Evolutionary conservation across 2,888 invertebrate species (phyloP).

Genomic region (Tridacna crocea): DNA sequence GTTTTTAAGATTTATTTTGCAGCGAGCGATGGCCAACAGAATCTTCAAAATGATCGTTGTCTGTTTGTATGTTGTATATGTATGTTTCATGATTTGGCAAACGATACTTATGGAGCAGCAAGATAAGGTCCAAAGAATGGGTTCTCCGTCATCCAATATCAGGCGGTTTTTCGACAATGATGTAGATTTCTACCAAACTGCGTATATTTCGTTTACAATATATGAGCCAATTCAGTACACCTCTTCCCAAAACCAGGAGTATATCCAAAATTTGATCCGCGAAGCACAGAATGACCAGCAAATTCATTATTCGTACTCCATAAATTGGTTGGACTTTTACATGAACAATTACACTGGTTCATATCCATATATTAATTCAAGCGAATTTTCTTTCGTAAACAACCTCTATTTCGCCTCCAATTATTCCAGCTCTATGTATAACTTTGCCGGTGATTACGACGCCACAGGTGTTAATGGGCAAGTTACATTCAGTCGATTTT

Average conservation of each 20-base stretch:
- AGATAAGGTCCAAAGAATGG: slow-evolving; percentile 2
- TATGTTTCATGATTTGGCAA: neutral
- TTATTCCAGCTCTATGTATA: neutral
- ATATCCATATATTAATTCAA: neutral
- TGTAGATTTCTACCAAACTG: neutral
- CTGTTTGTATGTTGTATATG: neutral
- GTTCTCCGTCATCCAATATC: neutral
- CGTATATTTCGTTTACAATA: neutral
- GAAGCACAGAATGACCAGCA: neutral
- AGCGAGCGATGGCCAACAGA: neutral
- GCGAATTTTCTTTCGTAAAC: neutral
- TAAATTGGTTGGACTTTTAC: neutral
- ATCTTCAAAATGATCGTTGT: neutral
- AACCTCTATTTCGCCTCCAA: neutral
- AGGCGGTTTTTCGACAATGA: neutral
- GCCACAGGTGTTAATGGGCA: neutral
- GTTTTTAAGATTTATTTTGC: neutral
- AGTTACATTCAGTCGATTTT: neutral
- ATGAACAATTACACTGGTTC: neutral
- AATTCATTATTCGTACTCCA: neutral
- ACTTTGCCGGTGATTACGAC: neutral
- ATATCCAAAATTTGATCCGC: neutral
- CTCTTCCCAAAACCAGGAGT: neutral
- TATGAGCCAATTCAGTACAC: neutral
- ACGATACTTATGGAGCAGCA: neutral